Base-by-base conservation (phyloP, 2,797 vertebrate species). In the Poecile montanus region DNA sequence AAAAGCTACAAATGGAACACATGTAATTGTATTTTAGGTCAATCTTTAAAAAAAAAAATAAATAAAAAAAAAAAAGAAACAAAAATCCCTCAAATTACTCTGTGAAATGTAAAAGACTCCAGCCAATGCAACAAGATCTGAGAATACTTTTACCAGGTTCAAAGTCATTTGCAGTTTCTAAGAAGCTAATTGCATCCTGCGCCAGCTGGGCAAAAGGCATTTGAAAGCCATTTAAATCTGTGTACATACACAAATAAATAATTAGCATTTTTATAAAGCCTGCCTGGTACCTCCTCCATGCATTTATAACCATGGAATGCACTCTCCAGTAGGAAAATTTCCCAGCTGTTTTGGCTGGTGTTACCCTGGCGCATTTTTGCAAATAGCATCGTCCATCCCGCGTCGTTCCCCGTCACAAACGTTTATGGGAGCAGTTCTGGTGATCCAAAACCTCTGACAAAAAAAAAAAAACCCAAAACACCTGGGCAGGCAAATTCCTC, bases 1-100 rank as follows among this genome's bases (percentile, higher is more conserved):
- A 77, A 94, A 97, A 97, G 94, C 95, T 95, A 97, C 96, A 97
- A 97, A 97, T 97, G 81, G 94, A 97, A 89, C 96, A 95, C 76
- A 53, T 87, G 94, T 96, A 93, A 95, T 97, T 96, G 93, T 93
- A 78, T 95, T 97, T 96, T 82, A 90, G 94, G 74, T 92, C 83
- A 81, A 94, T 81, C 42, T 62, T 79, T 34, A 20, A 19, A 27
- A 57, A 50, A 88, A 91, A 36, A 89, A 67, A 16, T 38, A 89
- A 67, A 16, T 34, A 78, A 65, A 42, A 25, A 84, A 67, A 40
- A 45, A 4, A 57, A 91, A 72, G 18, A 91, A 94, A 45, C 30
- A 82, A 36, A 93, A 92, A 62, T 63, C 83, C 38, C 40, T 5
- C 67, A 65, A 87, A 86, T 92, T 42, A 20, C 57, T 74, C 0